Base-by-base conservation (phyloP, 2,113 vertebrate genomes). In the Strigops habroptila region DNA sequence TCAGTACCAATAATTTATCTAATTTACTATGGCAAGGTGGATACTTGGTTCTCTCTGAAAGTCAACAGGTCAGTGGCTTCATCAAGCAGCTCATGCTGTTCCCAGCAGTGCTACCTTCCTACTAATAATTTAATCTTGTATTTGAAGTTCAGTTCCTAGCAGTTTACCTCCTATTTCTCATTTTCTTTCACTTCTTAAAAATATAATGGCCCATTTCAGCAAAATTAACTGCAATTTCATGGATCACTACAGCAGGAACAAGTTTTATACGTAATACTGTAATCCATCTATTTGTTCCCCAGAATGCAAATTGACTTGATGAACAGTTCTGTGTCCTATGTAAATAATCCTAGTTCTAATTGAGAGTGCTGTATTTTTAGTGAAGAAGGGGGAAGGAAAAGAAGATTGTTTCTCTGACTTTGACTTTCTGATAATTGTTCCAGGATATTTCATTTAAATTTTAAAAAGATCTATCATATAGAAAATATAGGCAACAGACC, bases 181-280 rank as follows among this genome's bases (percentile, higher is more conserved):
- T 91, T 92, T 96, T 92, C 74, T 93, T 93, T 91, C 81, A 51
- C 41, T 87, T 97, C 63, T 94, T 95, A 92, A 96, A 95, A 94
- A 79, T 91, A 96, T 77, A 88, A 92, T 35, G 43, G 68, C 69
- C 65, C 33, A 92, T 96, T 96, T 97, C 96, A 94, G 53, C 39
- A 88, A 96, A 98, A 97, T 95, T 96, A 97, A 95, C 79, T 86
- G 71, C 57, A 96, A 94, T 96, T 97, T 97, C 78, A 93, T 77
- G 90, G 94, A 88, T 96, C 90, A 82, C 77, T 91, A 93, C 89
- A 93, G 71, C 79, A 75, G 76, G 88, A 97, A 64, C 95, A 96
- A 94, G 43, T 92, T 84, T 91, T 96, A 76, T 79, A 95, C 49
- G 64, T 86, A 92, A 92, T 73, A 46, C 43, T 84, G 44, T 86